Evolutionary conservation across 2,888 invertebrate genomes (phyloP), one percentile per base, ranked within the genome.

Genomic region (Smittia sp.): DNA sequence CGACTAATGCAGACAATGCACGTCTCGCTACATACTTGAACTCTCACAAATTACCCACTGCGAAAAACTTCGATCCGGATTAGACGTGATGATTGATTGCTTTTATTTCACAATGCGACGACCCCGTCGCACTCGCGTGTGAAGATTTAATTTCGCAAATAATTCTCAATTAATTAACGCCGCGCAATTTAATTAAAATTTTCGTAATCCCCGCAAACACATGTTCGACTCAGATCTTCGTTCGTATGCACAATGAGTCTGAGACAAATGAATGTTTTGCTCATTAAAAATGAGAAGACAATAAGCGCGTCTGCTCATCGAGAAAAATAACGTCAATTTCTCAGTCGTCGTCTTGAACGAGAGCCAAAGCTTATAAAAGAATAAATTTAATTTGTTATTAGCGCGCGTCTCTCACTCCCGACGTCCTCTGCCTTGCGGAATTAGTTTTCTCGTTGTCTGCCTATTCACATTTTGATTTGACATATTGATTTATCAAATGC

Each of bases 131-230:
- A 46, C 13, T 13, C 46, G 11, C 11, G 46, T 46, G 11, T 46
- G n/a, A 46, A 46, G 46, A 46, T 46, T 67, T 67, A 67, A 67
- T 32, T 39, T 67, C 18, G 15, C 67, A 38, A 67, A 67, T 67
- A 67, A 67, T 67, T 67, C 38, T 67, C 67, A 67, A 67, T 67
- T 67, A 67, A 67, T 67, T 67, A 67, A 11, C n/a, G 13, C 15
- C 15, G 46, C 38, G 67, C 38, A 22, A 20, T 67, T 67, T 67
- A 67, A 67, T 67, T 67, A 67, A 67, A 39, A 32, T 32, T 46
- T 46, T 46, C 46, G 15, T n/a, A 46, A 46, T 46, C 46, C 9
- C 2, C 11, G 46, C 2, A 15, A 6, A 46, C 46, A 46, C 15
- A 46, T 46, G 46, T 46, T 13, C 11, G 13, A 46, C n/a, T 2